Evolutionary conservation across 2,797 vertebrate genomes (phyloP).

Genomic region (Moxostoma hubbsi): DNA sequence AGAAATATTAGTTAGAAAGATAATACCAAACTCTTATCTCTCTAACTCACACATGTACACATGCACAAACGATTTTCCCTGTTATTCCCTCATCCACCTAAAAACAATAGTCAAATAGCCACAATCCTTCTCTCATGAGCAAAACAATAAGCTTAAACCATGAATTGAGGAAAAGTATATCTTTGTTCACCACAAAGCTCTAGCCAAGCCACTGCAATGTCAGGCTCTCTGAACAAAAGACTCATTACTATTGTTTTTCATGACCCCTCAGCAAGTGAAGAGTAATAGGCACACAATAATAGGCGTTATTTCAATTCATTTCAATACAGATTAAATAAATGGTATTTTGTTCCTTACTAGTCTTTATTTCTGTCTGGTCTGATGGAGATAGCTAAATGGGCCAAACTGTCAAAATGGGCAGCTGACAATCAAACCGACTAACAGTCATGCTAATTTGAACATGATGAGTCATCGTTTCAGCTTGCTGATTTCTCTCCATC

Average conservation of each 20-base stretch:
- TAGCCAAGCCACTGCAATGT: constrained; percentile 15
- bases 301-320: constrained; percentile 38
- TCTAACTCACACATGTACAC: neutral
- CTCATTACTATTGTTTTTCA: constrained; percentile 7
- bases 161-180: constrained; percentile 13
- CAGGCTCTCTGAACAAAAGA: constrained; percentile 30
- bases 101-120: neutral
- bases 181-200: constrained; percentile 22
- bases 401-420: constrained; percentile 24
- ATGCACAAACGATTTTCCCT: too few species aligned
- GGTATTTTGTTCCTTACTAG: constrained; percentile 41
- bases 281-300: constrained; percentile 4
- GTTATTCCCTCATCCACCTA: too few species aligned
- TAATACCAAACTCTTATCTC: neutral
- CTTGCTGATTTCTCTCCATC: constrained; percentile 17
- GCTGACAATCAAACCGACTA: constrained; percentile 50
- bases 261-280: neutral
- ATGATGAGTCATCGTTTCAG: constrained; percentile 47
- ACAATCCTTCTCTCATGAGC: constrained; percentile 6
- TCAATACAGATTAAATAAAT: constrained; percentile 14
- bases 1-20: neutral
- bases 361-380: constrained; percentile 50
- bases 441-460: constrained; percentile 15
- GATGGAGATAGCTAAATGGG: constrained; percentile 48
- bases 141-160: constrained; percentile 20